phyloP scores from a whole-genome alignment of 2,113 vertebrate species.

The Xerus inauris region DNA sequence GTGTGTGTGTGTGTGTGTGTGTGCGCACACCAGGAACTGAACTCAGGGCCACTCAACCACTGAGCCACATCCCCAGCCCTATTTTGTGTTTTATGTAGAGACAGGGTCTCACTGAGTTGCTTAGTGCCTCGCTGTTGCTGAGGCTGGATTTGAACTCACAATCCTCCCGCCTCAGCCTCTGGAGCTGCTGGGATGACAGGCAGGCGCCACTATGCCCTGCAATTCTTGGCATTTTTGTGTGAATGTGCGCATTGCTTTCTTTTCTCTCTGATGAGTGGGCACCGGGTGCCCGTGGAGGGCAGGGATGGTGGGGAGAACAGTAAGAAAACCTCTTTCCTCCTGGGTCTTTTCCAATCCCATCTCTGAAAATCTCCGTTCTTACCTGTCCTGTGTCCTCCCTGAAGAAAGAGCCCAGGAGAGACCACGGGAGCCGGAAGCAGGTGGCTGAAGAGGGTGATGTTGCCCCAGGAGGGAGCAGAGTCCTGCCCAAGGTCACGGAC shows the following conservation, averaged over 20 bases:
- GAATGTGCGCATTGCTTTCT: not conserved
- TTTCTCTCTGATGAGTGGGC: not conserved
- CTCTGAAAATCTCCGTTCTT: too few species aligned
- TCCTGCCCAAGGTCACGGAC: not conserved
- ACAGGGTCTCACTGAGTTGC: too few species aligned
- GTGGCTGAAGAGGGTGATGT: accelerated
- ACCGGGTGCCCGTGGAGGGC: not conserved
- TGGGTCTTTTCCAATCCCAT: not conserved
- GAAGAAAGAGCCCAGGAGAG: not conserved
- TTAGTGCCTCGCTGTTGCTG: too few species aligned
- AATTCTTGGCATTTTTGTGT: not conserved
- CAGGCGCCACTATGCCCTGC: too few species aligned
- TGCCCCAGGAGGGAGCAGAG: not conserved
- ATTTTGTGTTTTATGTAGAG: too few species aligned
- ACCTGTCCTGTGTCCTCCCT: not conserved
- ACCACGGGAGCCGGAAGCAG: not conserved
- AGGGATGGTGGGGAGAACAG: not conserved
- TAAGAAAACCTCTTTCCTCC: not conserved
- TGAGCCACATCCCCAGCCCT: too few species aligned
- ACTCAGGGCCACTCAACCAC: too few species aligned
- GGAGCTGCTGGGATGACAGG: too few species aligned
- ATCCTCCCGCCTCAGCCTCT: too few species aligned
- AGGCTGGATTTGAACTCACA: too few species aligned
- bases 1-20: too few species aligned
- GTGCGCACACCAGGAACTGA: too few species aligned